Evolutionary conservation across 2,113 vertebrate species (phyloP).

Genomic region (Nothocercus nigrocapillus): DNA sequence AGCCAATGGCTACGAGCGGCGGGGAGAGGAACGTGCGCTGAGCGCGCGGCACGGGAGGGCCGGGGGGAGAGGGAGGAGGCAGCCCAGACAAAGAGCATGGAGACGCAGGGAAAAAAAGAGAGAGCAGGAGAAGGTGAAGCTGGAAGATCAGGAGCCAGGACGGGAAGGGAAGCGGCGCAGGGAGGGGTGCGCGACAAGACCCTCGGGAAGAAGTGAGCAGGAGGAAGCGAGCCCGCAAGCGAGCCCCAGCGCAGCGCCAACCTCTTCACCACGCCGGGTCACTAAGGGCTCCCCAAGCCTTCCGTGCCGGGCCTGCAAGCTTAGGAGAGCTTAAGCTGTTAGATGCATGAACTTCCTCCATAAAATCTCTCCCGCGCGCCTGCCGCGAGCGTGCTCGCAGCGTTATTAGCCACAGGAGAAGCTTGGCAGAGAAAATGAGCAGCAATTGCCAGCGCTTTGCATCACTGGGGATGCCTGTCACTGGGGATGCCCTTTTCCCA

Average conservation of each 20-base stretch:
- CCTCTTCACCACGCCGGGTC: slow-evolving; percentile 79
- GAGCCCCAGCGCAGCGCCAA: slow-evolving; percentile 62
- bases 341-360: slow-evolving; percentile 82
- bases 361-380: slow-evolving; percentile 60
- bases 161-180: no score
- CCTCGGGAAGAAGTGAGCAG: no score
- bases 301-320: slow-evolving; percentile 74
- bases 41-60: slow-evolving; percentile 55
- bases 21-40: neutral
- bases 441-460: slow-evolving; percentile 30
- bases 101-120: neutral
- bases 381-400: neutral
- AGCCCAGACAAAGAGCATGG: slow-evolving; percentile 50
- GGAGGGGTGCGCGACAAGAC: no score
- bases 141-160: neutral
- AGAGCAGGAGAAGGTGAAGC: slow-evolving; percentile 30
- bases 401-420: slow-evolving; percentile 53
- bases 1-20: slow-evolving; percentile 32
- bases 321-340: slow-evolving; percentile 82
- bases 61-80: neutral
- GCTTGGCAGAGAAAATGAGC: slow-evolving; percentile 8
- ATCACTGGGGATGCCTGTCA: neutral
- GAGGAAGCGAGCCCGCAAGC: neutral
- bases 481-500: neutral
- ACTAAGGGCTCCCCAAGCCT: slow-evolving; percentile 82